phyloP scores from a whole-genome alignment of 2,888 invertebrate species.

The Prosapia bicincta region DNA sequence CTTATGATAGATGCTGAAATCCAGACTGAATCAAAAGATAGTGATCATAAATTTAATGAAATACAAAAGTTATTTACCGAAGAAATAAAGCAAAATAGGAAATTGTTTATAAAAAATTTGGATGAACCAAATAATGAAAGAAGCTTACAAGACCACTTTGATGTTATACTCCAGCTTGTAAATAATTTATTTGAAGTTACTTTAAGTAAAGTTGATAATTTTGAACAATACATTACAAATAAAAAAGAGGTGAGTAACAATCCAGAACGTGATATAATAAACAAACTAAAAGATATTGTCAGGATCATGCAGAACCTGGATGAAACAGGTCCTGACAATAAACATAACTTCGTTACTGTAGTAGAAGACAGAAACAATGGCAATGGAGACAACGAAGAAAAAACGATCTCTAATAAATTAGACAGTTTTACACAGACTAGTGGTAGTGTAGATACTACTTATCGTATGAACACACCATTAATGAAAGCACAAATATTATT shows the following conservation, averaged over 20 bases:
- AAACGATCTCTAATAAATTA: not conserved
- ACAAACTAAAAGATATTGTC: not conserved
- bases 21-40: not conserved
- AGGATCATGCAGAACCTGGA: not conserved
- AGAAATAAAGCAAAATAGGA: not conserved
- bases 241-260: not conserved
- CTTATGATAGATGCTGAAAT: not conserved
- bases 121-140: not conserved
- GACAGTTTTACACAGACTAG: not conserved
- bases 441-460: not conserved
- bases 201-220: not conserved
- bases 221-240: not conserved
- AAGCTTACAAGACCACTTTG: not conserved
- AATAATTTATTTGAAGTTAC: not conserved
- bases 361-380: too few species aligned
- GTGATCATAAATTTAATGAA: not conserved
- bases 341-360: too few species aligned
- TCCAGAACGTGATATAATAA: not conserved
- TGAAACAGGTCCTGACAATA: too few species aligned
- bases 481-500: not conserved
- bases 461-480: not conserved
- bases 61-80: not conserved
- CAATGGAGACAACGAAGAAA: not conserved
- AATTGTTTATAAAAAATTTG: not conserved
- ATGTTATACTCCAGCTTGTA: not conserved